A percentile compares a stretch with the other conserved stretches of the same genome.
Evolutionary conservation across 1,140 invertebrate genomes (phyloP).

Genomic region (Belonocnema kinseyi): DNA sequence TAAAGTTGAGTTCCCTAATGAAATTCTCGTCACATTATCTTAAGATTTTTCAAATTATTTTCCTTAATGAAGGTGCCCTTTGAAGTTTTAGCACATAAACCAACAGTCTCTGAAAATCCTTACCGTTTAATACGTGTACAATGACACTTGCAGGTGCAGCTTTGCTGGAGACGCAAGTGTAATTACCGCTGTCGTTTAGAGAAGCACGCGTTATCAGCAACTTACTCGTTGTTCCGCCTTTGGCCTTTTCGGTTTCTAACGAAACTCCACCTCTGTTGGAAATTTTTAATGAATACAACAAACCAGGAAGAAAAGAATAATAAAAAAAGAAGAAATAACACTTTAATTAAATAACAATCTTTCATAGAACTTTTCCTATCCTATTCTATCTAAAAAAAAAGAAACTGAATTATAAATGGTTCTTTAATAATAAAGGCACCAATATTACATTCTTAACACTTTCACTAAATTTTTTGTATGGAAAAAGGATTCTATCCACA

Average conservation of each 20-base stretch:
- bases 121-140: slow-evolving; percentile 93
- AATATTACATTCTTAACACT: no score
- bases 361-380: no score
- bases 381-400: no score
- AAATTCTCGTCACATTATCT: slow-evolving; percentile 19
- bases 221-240: slow-evolving; percentile 89
- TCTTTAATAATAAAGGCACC: no score
- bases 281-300: not conserved
- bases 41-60: slow-evolving; percentile 27
- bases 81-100: slow-evolving; percentile 32
- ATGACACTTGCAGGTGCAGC: slow-evolving; percentile 89
- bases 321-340: no score
- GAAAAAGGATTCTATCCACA: no score
- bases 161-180: slow-evolving; percentile 90
- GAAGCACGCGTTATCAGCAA: slow-evolving; percentile 89
- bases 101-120: slow-evolving; percentile 53
- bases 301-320: slow-evolving; percentile 30
- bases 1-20: not conserved
- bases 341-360: no score
- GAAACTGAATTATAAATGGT: no score
- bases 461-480: no score
- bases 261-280: slow-evolving; percentile 84
- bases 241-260: slow-evolving; percentile 92
- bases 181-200: slow-evolving; percentile 89
- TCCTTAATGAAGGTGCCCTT: slow-evolving; percentile 17